Base-by-base conservation (phyloP, 2,113 vertebrate genomes). In the Theristicus caerulescens region DNA sequence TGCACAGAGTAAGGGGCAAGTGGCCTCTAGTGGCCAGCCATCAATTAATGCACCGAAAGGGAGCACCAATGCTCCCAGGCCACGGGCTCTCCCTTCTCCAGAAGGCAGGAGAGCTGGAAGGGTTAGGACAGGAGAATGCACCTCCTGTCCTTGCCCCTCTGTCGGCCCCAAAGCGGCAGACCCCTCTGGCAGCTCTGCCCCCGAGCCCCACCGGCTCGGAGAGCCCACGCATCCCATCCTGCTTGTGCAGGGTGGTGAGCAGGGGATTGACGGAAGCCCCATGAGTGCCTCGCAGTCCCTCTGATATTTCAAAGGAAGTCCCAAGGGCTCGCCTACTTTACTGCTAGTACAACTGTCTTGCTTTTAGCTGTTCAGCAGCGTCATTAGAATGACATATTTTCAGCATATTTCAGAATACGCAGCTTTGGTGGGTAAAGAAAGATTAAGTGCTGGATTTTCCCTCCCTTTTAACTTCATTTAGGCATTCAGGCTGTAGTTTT, bases 1-100 rank as follows among this genome's bases (percentile, higher is more conserved):
- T 76, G 52, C 54, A 19, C 36, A 36, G 85, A 66, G 12, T 57
- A 29, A 91, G 87, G 73, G 94, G 52, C 90, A 96, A 51, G 96
- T 96, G 96, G 84, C 96, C 94, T 93, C 92, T 94, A 94, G 95
- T 46, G 94, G 95, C 91, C 81, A 66, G 34, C 46, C 70, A 19
- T 66, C 62, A 24, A 24, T 55, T 81, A 44, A 18, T 2, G 32
- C 46, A 32, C 44, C 0, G 1, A 62, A 46, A 31, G 58, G 44
- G 31, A 79, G 17, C 57, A 27, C 24, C 76, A 25, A 67, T 22
- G 47, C 72, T 82, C 51, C 15, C 69, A 51, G 65, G 27, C 42
- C 46, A 1, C 19, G 34, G 12, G 24, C 40, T 73, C 31, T 70
- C 36, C 24, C 22, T 58, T 62, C 55, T 71, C 6, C 2, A 71